These are phyloP conservation scores for Noctua janthina DNA, from an alignment of 2,888 invertebrate species.

Conservation along the genomic window DNA sequence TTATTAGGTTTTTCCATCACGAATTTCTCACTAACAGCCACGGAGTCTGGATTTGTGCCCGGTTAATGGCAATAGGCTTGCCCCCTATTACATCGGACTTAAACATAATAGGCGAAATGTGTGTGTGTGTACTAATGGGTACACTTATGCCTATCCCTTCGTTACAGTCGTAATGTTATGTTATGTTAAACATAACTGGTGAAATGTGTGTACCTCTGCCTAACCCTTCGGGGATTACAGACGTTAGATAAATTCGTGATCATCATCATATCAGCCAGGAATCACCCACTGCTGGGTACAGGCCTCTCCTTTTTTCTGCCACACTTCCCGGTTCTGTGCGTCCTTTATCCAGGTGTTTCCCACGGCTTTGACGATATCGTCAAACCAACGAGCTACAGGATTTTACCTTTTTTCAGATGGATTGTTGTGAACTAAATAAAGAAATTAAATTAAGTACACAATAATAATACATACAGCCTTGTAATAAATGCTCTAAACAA, in stretches of 20 bases:
- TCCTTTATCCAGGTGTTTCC: too few species aligned
- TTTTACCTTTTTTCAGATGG: too few species aligned
- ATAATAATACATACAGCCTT: not conserved
- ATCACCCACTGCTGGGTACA: too few species aligned
- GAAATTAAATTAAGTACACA: not conserved
- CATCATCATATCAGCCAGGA: too few species aligned
- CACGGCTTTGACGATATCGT: too few species aligned
- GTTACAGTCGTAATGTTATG: not conserved
- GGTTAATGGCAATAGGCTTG: not conserved
- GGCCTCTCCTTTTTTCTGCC: too few species aligned
- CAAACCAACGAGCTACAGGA: not conserved
- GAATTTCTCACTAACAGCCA: not conserved
- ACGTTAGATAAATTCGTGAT: not conserved
- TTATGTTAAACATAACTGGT: not conserved
- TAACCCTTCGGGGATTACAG: not conserved
- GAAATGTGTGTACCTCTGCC: not conserved
- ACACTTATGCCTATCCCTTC: not conserved
- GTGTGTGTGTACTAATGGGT: not conserved
- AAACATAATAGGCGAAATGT: not conserved
- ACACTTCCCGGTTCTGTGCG: too few species aligned
- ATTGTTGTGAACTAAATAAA: not conserved
- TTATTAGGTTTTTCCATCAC: not conserved
- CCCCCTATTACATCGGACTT: not conserved
- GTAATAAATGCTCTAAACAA: not conserved
- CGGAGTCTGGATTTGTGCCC: not conserved